phyloP scores from a whole-genome alignment of 2,797 vertebrate species.

The Lepilemur septentrionalis region DNA sequence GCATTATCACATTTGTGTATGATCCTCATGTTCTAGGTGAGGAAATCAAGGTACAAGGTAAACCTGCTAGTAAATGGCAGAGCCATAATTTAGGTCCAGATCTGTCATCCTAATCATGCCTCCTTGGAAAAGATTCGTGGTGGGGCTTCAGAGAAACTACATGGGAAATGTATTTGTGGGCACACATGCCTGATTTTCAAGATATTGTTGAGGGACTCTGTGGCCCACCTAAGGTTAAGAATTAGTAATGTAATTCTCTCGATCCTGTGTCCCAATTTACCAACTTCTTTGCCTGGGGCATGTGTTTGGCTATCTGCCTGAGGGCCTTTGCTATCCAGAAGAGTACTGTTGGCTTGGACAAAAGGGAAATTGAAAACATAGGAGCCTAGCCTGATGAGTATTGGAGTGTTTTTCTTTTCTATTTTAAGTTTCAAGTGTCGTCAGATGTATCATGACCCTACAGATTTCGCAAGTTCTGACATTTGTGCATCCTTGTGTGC shows the following conservation, averaged over 20 bases:
- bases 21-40: background rate
- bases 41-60: background rate
- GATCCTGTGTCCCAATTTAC: background rate
- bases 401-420: background rate
- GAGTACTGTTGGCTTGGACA: background rate
- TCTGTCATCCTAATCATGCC: background rate
- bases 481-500: background rate
- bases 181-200: background rate
- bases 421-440: slow-evolving; percentile 90
- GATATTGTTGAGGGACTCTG: background rate
- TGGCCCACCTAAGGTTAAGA: background rate
- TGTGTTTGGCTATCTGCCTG: background rate
- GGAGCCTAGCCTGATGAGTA: too few species aligned
- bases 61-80: background rate
- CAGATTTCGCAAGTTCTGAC: slow-evolving; percentile 86
- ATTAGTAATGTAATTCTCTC: background rate
- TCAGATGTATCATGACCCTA: slow-evolving; percentile 93
- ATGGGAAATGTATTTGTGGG: background rate
- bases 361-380: background rate
- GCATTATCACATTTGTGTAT: background rate
- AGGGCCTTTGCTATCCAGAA: background rate
- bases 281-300: background rate
- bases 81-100: background rate
- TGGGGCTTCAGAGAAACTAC: background rate
- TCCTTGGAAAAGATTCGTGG: background rate